Percentiles rank a stretch among this genome's conserved stretches.
Evolutionary conservation across 2,797 vertebrate genomes (phyloP).

Genomic region (Acrossocheilus fasciatus): DNA sequence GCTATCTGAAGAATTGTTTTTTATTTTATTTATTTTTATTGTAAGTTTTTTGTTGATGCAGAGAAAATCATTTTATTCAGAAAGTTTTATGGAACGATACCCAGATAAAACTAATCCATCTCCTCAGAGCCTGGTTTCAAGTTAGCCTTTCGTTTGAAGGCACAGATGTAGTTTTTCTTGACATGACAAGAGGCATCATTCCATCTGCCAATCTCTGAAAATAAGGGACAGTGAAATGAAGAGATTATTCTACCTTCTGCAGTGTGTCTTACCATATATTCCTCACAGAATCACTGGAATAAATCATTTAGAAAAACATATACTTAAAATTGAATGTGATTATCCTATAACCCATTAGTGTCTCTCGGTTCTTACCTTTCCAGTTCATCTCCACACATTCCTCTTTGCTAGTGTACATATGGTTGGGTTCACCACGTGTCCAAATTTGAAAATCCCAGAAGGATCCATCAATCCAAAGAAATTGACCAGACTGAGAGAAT

Average conservation of each 20-base stretch:
- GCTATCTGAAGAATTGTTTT: neutral
- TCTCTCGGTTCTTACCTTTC: neutral
- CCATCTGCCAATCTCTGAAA: neutral
- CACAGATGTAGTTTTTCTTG: conserved; percentile 13
- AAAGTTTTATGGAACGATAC: neutral
- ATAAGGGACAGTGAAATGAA: neutral
- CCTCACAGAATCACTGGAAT: neutral
- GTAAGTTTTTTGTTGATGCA: neutral
- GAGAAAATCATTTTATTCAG: neutral
- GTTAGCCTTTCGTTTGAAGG: neutral
- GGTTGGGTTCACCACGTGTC: neutral
- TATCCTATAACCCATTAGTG: neutral
- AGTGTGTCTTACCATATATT: neutral
- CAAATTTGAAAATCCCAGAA: neutral
- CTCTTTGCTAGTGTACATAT: neutral
- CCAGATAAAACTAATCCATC: neutral
- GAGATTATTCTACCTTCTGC: neutral
- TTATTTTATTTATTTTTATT: neutral
- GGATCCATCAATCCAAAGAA: conserved; percentile 4
- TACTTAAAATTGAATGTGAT: too few relatives aligned
- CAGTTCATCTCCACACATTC: conserved; percentile 17
- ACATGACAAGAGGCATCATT: neutral
- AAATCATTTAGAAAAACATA: neutral
- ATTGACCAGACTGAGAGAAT: neutral
- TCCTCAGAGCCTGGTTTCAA: neutral